These are phyloP conservation scores for Pyrgilauda ruficollis DNA, from an alignment of 2,113 vertebrate species.

Conservation along the genomic window DNA sequence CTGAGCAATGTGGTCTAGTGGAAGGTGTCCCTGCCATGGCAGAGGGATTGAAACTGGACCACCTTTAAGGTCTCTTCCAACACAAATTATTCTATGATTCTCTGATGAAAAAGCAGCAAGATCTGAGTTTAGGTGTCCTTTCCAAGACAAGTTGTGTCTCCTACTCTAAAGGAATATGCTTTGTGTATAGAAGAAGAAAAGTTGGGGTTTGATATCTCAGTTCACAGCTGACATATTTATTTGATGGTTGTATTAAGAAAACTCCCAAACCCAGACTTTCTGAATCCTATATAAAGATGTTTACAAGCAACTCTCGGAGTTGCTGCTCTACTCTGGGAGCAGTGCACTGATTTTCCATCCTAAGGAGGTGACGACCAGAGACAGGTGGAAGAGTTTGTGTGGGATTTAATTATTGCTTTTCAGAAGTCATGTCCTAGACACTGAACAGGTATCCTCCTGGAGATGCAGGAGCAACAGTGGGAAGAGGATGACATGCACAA, in stretches of 20 bases:
- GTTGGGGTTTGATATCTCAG: not conserved
- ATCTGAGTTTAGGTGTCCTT: not conserved
- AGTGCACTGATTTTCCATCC: conserved; percentile 23
- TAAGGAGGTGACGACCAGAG: not conserved
- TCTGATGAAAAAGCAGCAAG: not conserved
- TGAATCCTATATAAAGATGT: not conserved
- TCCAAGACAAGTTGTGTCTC: not conserved
- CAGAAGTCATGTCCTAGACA: not conserved
- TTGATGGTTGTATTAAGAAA: conserved; percentile 42
- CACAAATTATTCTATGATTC: not conserved
- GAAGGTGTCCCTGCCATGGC: not conserved
- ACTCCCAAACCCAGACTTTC: conserved; percentile 19
- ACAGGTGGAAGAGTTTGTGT: not conserved
- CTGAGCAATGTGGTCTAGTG: not conserved
- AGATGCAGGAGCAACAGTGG: not conserved
- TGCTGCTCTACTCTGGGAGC: not conserved
- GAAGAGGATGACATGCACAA: not conserved
- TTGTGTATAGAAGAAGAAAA: not conserved
- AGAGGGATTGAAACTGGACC: not conserved
- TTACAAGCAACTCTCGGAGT: not conserved
- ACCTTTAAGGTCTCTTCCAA: not conserved
- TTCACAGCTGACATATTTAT: conserved; percentile 37
- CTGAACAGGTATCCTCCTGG: not conserved
- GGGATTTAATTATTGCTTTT: not conserved
- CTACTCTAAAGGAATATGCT: not conserved